Base-by-base conservation (phyloP, 2,797 vertebrate genomes). In the Mormyrops attenuatus region DNA sequence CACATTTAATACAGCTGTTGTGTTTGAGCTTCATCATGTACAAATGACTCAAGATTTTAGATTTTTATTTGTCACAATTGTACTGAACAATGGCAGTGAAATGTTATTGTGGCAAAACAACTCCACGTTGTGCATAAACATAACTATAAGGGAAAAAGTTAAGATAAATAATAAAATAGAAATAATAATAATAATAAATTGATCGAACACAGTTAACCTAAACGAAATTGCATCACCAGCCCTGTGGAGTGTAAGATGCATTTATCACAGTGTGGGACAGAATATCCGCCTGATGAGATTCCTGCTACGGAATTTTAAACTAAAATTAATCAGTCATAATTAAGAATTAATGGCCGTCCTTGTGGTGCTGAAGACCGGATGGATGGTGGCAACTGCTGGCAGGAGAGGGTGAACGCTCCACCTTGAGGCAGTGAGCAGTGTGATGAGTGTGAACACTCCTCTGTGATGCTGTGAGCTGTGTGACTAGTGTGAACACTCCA, bases 321-420 rank as follows among this genome's bases (percentile, higher is more conserved):
- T 22, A 87, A 57, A 53, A 50, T 55, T 17, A 87, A 87, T 87
- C 52, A 17, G 22, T 55, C 85, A 53, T 87, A 85, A 85, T 85
- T 49, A 85, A 52, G 82, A 85, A 49, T 22, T 85, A 85, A 85
- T 85, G 82, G 22, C 8, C 1, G 41, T 52, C 82, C 44, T 85
- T 50, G 44, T 52, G 22, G 22, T 85, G 20, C 44, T 44, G 44
- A n/a, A 26, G 82, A 50, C 15, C 7, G 13, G 30, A 73, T 73
- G 66, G 66, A 80, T 41, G 38, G 73, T 80, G 38, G 30, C 5
- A 0, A n/a, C 20, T 0, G 20, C 73, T 41, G 38, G 13, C 38
- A 41, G 80, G 47, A n/a, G 44, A 69, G 63, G 26, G 63, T 69
- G 63, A 69, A 69, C 3, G 1, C 77, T 82, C 34, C 20, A 17